phyloP scores from a whole-genome alignment of 2,113 vertebrate species.

The Rana temporaria region DNA sequence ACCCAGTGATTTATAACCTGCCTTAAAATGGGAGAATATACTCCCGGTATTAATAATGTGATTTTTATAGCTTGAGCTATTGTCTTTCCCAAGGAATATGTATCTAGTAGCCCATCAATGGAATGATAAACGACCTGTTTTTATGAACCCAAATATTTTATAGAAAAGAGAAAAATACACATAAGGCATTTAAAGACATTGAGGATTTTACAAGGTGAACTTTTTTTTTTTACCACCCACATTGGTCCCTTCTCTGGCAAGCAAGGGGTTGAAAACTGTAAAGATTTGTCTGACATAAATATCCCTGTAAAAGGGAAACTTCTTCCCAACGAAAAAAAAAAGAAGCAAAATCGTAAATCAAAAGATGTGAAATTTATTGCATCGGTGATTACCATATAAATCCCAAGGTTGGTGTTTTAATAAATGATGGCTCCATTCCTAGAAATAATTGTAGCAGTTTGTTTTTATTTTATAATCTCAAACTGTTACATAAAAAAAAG shows the following conservation, averaged over 20 bases:
- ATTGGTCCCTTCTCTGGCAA: background rate
- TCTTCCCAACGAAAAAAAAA: background rate
- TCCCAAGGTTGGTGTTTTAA: conserved; percentile 11
- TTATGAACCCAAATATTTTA: conserved; percentile 33
- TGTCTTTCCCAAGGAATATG: conserved; percentile 34
- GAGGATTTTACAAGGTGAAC: no score
- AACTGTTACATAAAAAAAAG: no score
- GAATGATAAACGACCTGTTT: conserved; percentile 30
- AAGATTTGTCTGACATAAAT: background rate
- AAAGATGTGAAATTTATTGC: background rate
- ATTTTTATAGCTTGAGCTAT: conserved; percentile 40
- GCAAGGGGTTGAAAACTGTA: conserved; percentile 5
- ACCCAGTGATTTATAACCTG: conserved; percentile 40
- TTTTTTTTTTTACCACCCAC: no score
- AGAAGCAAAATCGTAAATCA: conserved; percentile 1
- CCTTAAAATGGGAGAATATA: conserved; percentile 42
- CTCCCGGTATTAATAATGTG: conserved; percentile 31
- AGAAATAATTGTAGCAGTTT: background rate
- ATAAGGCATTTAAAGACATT: background rate
- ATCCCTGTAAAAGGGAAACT: background rate
- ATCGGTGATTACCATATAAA: conserved; percentile 16
- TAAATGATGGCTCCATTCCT: background rate
- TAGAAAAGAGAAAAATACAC: background rate
- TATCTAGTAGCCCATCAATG: conserved; percentile 30
- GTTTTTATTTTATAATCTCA: no score